Evolutionary conservation across 2,888 invertebrate species (phyloP), one percentile per base, ranked within the genome.

Genomic region (Scaptodrosophila latifasciaeformis): DNA sequence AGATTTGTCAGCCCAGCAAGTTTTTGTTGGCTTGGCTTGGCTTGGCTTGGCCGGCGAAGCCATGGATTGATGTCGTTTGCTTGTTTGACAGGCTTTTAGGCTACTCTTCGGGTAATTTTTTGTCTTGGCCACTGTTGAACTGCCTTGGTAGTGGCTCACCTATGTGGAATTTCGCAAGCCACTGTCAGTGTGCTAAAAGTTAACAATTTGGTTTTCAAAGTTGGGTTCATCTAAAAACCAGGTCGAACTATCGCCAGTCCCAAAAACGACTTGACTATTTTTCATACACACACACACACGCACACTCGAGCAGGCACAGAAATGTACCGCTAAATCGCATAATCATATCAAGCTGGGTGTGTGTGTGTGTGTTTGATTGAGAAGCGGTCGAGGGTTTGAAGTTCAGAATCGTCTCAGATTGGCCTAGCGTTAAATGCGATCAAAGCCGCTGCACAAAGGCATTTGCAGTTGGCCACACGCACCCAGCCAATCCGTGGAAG

Each of bases 301-400:
- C n/a, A n/a, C n/a, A n/a, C n/a, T n/a, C n/a, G n/a, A n/a, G n/a
- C 24, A 24, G 24, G 4, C 39, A 17, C 18, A 52, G 48, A 66
- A 66, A 31, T 71, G 62, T 71, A 71, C 71, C 71, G 77, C 74
- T 76, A 76, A 61, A 67, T 67, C 77, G 67, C 65, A 67, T 71
- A 77, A 77, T 74, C 74, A 67, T 74, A 71, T 67, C 51, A 70
- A 31, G 6, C 31, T n/a, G 4, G 2, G n/a, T n/a, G n/a, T n/a
- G n/a, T n/a, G n/a, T n/a, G n/a, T n/a, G n/a, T n/a, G n/a, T n/a
- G n/a, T n/a, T n/a, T n/a, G n/a, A n/a, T n/a, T n/a, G n/a, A n/a
- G n/a, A n/a, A n/a, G n/a, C 27, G 9, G 27, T 9, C 27, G 5
- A 27, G 27, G n/a, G n/a, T n/a, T n/a, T n/a, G n/a, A n/a, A n/a